Evolutionary conservation across 2,888 invertebrate genomes (phyloP), one percentile per base, ranked within the genome.

Genomic region (Brachypalpus laphriformis): DNA sequence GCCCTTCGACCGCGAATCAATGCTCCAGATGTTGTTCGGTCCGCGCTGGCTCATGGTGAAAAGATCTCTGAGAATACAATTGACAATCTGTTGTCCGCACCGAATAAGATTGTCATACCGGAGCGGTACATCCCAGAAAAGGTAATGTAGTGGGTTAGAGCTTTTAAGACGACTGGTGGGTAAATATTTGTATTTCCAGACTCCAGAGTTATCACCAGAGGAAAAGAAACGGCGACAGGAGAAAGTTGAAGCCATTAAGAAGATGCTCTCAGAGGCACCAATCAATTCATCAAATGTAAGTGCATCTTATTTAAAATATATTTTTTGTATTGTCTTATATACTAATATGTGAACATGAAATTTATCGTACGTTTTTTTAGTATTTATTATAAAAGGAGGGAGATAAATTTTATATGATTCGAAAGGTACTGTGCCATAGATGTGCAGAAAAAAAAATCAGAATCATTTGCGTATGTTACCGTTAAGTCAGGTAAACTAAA

Each of bases 61-160:
- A 92, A 93, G 86, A 91, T 93, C 75, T 92, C 92, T 1, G 95
- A 95, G 89, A 95, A 94, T 88, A 97, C 97, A 56, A 98, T 98
- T 87, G 98, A 98, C 91, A 96, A 95, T 90, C 93, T 98, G 89
- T 93, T 98, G 34, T 96, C 96, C 57, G 96, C 97, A 14, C 98
- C 98, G 11, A 96, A 96, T 91, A 98, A 98, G 93, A 98, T 98
- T 88, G 93, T 96, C 83, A 98, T 98, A 89, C 98, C 98, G 0
- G 98, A 98, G 92, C 94, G 98, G 87, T 98, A 98, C 89, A 96
- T 98, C 88, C 97, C 98, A 20, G 98, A 98, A 91, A 96, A 96
- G 93, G 95, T 96, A 89, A 88, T 87, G 3, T 4, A 11, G 1
- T 8, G 9, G 9, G 6, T 31, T 34, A 22, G 3, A 2, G 2